These are phyloP conservation scores for Chaetophractus vellerosus DNA, from an alignment of 2,797 vertebrate species.

Conservation along the genomic window DNA sequence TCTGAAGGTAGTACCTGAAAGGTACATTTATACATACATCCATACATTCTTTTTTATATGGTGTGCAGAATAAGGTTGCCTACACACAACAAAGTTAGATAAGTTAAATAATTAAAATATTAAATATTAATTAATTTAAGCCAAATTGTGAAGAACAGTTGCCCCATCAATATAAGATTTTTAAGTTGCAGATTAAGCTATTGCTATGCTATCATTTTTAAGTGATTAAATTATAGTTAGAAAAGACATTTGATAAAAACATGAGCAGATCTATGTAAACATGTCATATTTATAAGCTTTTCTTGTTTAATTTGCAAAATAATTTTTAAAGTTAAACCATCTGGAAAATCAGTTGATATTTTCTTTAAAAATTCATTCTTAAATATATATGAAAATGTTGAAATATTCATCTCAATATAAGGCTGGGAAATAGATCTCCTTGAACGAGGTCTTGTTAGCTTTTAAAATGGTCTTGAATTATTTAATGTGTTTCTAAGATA, in stretches of 20 bases:
- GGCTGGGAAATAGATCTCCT: constrained; percentile 68
- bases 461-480: constrained; percentile 82
- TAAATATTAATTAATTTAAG: constrained; percentile 19
- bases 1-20: neutral
- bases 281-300: constrained; percentile 29
- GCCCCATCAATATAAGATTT: neutral
- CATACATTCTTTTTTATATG: neutral
- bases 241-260: constrained; percentile 4
- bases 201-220: neutral
- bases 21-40: neutral
- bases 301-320: constrained; percentile 64
- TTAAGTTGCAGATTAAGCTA: neutral
- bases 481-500: constrained; percentile 79
- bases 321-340: constrained; percentile 65
- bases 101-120: neutral
- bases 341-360: constrained; percentile 32
- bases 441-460: constrained; percentile 74
- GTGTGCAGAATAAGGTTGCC: constrained; percentile 8
- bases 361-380: constrained; percentile 71
- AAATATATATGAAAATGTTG: constrained; percentile 70
- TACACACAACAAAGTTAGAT: neutral
- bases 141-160: neutral
- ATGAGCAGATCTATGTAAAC: neutral
- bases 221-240: neutral
- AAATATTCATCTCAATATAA: constrained; percentile 82